Percentiles rank a stretch among this genome's conserved stretches.
Conservation (phyloP, 1,140 invertebrate genomes). For the Leptopilina boulardi region DNA sequence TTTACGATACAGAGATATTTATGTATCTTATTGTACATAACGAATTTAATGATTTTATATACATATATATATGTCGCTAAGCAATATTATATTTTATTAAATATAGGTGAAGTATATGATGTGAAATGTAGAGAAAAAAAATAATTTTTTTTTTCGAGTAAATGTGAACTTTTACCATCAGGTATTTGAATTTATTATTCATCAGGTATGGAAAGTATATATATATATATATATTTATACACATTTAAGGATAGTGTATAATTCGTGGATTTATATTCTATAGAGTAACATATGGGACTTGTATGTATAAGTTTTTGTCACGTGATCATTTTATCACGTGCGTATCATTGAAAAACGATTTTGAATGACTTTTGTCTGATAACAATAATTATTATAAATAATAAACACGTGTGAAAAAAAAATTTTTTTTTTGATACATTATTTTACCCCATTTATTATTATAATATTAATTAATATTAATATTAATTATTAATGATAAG, state of each 20-base stretch:
- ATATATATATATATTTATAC: no score
- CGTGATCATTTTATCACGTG: not conserved
- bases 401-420: conserved; percentile 29
- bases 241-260: not conserved
- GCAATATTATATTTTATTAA: conserved; percentile 4
- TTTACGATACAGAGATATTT: not conserved
- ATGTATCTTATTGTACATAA: conserved; percentile 12
- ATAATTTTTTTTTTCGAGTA: not conserved
- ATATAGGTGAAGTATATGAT: conserved; percentile 1
- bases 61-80: conserved; percentile 4
- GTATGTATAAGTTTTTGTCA: not conserved
- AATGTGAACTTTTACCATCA: not conserved
- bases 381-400: not conserved
- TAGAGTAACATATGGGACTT: not conserved
- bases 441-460: not conserved
- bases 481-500: no score
- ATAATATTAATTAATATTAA: no score
- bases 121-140: not conserved
- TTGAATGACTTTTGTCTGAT: conserved; percentile 20
- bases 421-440: not conserved
- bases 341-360: not conserved
- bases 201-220: not conserved
- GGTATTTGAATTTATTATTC: conserved; percentile 18
- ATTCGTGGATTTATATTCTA: not conserved
- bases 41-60: conserved; percentile 20